Evolutionary conservation across 2,113 vertebrate species (phyloP), one percentile per base, ranked within the genome.

Genomic region (Onychorhynchus coronatus): DNA sequence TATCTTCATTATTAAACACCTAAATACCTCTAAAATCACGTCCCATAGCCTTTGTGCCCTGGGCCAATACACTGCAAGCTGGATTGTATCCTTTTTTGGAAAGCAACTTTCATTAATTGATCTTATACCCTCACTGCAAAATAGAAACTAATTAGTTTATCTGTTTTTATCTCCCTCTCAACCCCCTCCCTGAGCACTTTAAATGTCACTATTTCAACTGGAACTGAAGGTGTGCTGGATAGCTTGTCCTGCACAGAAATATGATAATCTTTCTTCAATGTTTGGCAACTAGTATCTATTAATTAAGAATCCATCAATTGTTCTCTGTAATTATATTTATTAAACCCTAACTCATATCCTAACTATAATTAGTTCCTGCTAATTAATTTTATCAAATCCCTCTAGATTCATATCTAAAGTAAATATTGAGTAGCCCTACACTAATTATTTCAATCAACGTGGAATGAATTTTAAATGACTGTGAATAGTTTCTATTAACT

Each of bases 331-430:
- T 98, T 98, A 98, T 98, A 98, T 98, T 98, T 98, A 98, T 98
- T 98, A 98, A 98, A 98, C 95, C 86, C 93, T 98, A 98, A 98
- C 97, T 98, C 97, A 97, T 98, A 98, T 98, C 97, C 98, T 98
- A 98, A 98, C 97, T 98, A 97, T 98, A 98, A 98, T 98, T 98
- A 98, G 98, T 98, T 98, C 96, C 94, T 97, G 95, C 97, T 98
- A 98, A 98, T 98, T 98, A 98, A 98, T 98, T 98, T 98, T 98
- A 98, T 98, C 98, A 98, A 98, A 97, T 98, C 98, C 97, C 97
- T 95, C 95, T 95, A 97, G 98, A 98, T 98, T 98, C 88, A 96
- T 98, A 98, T 98, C 98, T 98, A 97, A 98, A 98, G 98, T 98
- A 98, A 98, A 98, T 98, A 98, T 98, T 98, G 98, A 98, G 98